Conservation (phyloP, 2,888 invertebrate genomes). For the Baccha elongata region DNA sequence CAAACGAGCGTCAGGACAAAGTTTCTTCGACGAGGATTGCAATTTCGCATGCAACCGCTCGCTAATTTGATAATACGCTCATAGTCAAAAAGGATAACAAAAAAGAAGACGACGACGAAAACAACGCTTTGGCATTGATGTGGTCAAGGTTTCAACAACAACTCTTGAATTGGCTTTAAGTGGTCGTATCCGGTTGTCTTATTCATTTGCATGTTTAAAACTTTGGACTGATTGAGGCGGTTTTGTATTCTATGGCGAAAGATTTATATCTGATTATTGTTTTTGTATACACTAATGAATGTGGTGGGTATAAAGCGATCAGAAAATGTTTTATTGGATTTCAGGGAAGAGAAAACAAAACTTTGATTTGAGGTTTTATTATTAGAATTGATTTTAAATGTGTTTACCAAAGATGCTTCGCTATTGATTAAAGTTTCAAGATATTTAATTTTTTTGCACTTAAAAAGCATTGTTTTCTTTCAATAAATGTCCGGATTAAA, state of each 20-base stretch:
- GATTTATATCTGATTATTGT: conserved; percentile 3
- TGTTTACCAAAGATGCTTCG: no score
- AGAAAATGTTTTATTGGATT: no score
- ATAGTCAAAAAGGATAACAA: conserved; percentile 16
- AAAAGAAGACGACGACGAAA: conserved; percentile 9
- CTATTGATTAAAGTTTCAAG: no score
- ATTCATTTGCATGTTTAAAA: conserved; percentile 67
- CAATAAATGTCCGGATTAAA: no score
- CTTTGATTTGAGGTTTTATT: no score
- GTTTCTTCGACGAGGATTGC: conserved; percentile 65
- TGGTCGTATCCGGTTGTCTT: conserved; percentile 73
- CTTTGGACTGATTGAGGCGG: conserved; percentile 66
- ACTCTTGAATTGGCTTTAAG: conserved; percentile 63
- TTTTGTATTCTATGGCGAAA: conserved; percentile 28
- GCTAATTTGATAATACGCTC: conserved; percentile 65
- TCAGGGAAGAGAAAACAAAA: no score
- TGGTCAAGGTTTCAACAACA: conserved; percentile 62
- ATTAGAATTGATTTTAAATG: no score
- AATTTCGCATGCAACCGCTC: conserved; percentile 72
- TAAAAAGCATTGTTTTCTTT: no score
- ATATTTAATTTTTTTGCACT: no score
- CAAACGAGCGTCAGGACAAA: conserved; percentile 65
- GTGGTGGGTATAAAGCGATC: no score
- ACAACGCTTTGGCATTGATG: conserved; percentile 57
- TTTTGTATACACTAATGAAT: no score